Evolutionary conservation across 2,888 invertebrate genomes (phyloP).

Genomic region (Empis livida): DNA sequence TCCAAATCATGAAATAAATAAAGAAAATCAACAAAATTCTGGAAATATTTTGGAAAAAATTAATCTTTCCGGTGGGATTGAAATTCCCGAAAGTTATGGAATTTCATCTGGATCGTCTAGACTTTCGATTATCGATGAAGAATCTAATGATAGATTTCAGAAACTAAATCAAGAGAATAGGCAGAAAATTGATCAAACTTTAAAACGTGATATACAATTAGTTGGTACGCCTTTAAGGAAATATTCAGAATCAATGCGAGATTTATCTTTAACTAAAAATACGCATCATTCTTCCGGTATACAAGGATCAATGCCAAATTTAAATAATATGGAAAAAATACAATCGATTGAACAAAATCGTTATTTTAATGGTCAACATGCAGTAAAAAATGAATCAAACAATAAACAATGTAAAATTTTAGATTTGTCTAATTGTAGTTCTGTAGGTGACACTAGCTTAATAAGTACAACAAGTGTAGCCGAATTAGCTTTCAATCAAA

Average conservation of each 20-base stretch:
- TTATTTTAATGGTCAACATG: slow-evolving; percentile 18
- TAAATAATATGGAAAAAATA: slow-evolving; percentile 30
- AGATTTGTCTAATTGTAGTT: slow-evolving; percentile 16
- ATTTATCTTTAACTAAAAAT: slow-evolving; percentile 23
- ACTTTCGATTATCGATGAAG: not conserved
- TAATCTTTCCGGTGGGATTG: no score
- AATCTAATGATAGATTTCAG: not conserved
- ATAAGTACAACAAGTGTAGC: slow-evolving; percentile 21
- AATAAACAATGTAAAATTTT: slow-evolving; percentile 12
- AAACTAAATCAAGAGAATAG: no score
- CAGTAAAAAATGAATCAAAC: not conserved
- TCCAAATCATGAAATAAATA: no score
- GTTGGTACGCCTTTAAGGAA: slow-evolving; percentile 31
- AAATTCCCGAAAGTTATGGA: no score
- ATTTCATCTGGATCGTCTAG: not conserved
- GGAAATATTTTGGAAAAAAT: no score
- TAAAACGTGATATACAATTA: slow-evolving; percentile 28
- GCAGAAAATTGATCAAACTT: not conserved
- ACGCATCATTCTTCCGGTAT: slow-evolving; percentile 21
- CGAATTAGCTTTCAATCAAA: slow-evolving; percentile 29
- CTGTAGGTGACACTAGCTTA: slow-evolving; percentile 13
- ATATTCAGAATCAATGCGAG: slow-evolving; percentile 31
- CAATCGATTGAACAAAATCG: slow-evolving; percentile 35
- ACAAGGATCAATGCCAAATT: slow-evolving; percentile 36
- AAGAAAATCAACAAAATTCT: no score